A percentile compares a stretch with the other conserved stretches of the same genome.
Conservation (phyloP, 2,113 vertebrate genomes). For the Theristicus caerulescens region DNA sequence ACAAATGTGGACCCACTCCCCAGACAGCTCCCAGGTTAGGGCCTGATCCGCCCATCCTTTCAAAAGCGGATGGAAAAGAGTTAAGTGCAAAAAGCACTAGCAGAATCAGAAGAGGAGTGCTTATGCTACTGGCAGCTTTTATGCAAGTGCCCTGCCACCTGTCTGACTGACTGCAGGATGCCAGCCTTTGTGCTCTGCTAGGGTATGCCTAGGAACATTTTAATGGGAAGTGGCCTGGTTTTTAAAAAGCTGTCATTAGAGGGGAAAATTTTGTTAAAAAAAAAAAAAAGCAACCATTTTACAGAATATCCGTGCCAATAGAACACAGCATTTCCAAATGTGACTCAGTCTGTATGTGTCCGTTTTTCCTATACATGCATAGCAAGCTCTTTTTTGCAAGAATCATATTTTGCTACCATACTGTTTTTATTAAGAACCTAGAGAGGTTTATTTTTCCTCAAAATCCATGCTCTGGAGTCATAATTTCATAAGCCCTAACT, state of each 20-base stretch:
- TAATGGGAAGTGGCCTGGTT: background rate
- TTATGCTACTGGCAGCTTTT: background rate
- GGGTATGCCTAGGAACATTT: background rate
- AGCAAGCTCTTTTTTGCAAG: background rate
- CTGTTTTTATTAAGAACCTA: background rate
- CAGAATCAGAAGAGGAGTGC: background rate
- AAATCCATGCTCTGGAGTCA: background rate
- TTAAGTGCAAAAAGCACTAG: background rate
- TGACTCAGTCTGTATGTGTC: background rate
- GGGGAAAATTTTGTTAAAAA: background rate
- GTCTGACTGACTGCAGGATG: background rate
- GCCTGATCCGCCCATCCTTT: background rate
- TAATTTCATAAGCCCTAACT: background rate
- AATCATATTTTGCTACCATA: background rate
- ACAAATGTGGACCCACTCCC: background rate
- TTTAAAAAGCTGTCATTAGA: background rate
- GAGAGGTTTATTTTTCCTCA: background rate
- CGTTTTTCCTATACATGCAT: background rate
- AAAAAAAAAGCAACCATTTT: background rate
- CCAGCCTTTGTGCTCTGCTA: background rate
- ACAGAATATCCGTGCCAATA: background rate
- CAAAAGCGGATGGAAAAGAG: background rate
- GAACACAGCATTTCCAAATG: background rate
- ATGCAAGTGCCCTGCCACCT: background rate
- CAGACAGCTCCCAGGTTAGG: background rate